Percentiles rank a stretch among this genome's conserved stretches.
phyloP scores from a whole-genome alignment of 1,140 invertebrate genomes.

The Drosophila neocordata region DNA sequence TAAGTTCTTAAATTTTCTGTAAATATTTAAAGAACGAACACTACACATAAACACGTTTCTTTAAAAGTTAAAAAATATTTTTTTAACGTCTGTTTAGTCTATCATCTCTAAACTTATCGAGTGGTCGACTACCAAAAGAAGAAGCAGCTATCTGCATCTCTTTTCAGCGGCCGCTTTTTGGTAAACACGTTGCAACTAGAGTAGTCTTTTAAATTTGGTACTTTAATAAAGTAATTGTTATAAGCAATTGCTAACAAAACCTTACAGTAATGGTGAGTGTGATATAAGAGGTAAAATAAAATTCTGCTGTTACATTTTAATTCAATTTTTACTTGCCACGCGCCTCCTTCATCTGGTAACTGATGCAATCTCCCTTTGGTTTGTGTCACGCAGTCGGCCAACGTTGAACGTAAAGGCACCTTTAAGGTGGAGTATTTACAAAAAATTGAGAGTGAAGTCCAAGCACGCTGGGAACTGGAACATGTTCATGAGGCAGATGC shows the following conservation, averaged over 20 bases:
- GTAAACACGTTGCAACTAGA: constrained; percentile 74
- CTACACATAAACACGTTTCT: too few relatives aligned
- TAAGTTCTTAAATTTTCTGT: too few relatives aligned
- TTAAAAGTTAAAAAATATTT: too few relatives aligned
- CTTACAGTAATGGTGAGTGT: constrained; percentile 49
- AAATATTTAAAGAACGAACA: too few relatives aligned
- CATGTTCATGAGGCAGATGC: constrained; percentile 93
- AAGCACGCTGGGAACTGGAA: constrained; percentile 91
- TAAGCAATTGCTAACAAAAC: constrained; percentile 37
- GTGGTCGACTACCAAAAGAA: not conserved
- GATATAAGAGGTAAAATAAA: not conserved
- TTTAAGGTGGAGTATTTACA: constrained; percentile 95
- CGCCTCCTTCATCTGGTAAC: not conserved
- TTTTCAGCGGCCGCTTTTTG: constrained; percentile 17
- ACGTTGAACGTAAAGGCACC: constrained; percentile 92
- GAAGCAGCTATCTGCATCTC: not conserved
- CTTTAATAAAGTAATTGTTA: constrained; percentile 42
- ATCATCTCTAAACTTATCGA: not conserved
- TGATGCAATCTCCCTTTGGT: constrained; percentile 11
- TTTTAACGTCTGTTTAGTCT: not conserved
- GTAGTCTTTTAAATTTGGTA: constrained; percentile 13
- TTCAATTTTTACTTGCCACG: not conserved
- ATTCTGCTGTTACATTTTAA: not conserved
- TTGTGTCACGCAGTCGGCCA: constrained; percentile 51
- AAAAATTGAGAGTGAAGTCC: constrained; percentile 93